Evolutionary conservation across 1,140 invertebrate genomes (phyloP), one percentile per base, ranked within the genome.

Genomic region (Cotesia chilonis): DNA sequence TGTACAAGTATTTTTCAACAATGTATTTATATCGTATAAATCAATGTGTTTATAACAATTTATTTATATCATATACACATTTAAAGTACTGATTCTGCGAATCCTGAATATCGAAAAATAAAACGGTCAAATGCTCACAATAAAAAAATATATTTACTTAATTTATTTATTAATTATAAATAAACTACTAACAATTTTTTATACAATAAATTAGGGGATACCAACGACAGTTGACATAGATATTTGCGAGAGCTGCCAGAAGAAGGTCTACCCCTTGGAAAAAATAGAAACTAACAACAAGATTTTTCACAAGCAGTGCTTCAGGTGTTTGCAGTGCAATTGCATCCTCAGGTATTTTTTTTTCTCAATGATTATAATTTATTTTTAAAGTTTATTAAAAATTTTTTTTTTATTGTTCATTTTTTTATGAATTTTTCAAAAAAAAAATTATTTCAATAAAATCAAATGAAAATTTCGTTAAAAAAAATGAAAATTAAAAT

Each of bases 241-340:
- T 79, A 87, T 89, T 57, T 95, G 94, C 80, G 89, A 91, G 73
- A 89, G 90, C 76, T 95, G 94, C 83, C 87, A 90, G 70, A 92
- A 91, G 81, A 91, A 90, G 74, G 92, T 95, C 35, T 95, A 95
- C 84, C 92, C 92, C 6, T 88, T 95, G 88, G 94, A 95, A 84
- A 93, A 93, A 84, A 88, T 94, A 54, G 93, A 94, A 79, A 92
- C 92, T 54, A 91, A 92, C 80, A 92, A 92, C 75, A 91, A 90
- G 80, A 88, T 92, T 61, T 92, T 93, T 83, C 93, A 94, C 83
- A 93, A 92, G 82, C 90, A 89, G 75, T 95, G 94, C 85, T 95
- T 95, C 86, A 90, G 92, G 75, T 95, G 94, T 84, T 90, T 90
- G 68, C 92, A 94, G 77, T 95, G 94, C 85, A 92, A 91, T 78